Evolutionary conservation across 1,140 invertebrate species (phyloP), one percentile per base, ranked within the genome.

Genomic region (Drosophila navojoa): DNA sequence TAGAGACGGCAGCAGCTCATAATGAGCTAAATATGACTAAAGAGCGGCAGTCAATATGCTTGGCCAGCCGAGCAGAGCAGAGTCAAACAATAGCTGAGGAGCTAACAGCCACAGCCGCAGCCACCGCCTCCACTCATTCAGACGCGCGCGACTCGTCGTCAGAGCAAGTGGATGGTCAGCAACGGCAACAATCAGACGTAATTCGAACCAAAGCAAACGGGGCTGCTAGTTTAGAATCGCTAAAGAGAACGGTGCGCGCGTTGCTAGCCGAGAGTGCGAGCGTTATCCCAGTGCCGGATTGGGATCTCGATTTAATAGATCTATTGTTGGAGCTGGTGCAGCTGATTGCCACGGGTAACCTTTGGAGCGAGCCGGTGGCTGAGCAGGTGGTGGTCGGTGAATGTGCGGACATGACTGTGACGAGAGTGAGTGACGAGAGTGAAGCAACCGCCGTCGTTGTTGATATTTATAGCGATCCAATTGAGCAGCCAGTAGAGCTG

Each of bases 71-170:
- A 79, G 82, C 82, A 62, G 38, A 60, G 25, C 78, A 57, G 40
- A 62, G 19, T 42, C 67, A 79, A 70, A 84, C 80, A 87, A 87
- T 87, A 82, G 82, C 69, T 52, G 69, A 55, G 63, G 72, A 55
- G 63, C 27, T 53, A 42, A 38, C 35, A 38, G 10, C 11, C 35
- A 7, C 35, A 38, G 35, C 35, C 35, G 35, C 35, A 38, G 35
- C 35, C 35, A 10, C 35, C 47, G 67, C 60, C 52, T 55, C 50
- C 59, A 80, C 64, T 76, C 35, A 72, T 74, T 90, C 90, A 91
- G 90, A 91, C 77, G 86, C 81, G 74, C 80, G 90, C 90, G 86
- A 90, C 78, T 70, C 90, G 90, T 89, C 81, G 77, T 62, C 85
- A 77, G 73, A 87, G 79, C 81, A 87, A 80, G 74, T 78, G 72